These are phyloP conservation scores for Zele albiditarsus DNA, from an alignment of 2,888 invertebrate species.

Conservation along the genomic window DNA sequence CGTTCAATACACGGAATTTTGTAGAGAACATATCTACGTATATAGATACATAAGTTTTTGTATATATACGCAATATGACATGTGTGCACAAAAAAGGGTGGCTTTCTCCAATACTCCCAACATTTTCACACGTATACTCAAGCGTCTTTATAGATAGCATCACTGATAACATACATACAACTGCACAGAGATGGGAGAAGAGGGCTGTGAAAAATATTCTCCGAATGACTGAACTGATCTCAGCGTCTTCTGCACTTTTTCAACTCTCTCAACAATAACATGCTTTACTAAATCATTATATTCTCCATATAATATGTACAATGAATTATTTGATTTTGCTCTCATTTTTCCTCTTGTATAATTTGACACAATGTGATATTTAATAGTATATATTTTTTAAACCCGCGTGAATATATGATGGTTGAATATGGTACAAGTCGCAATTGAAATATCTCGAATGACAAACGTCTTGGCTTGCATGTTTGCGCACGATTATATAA, in stretches of 20 bases:
- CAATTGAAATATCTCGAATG: conserved; percentile 8
- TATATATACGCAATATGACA: background rate
- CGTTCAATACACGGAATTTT: conserved; percentile 14
- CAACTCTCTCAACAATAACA: background rate
- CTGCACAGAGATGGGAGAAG: background rate
- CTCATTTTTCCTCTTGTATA: background rate
- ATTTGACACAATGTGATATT: conserved; percentile 13
- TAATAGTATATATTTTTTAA: background rate
- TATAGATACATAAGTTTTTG: background rate
- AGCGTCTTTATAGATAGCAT: conserved; percentile 23
- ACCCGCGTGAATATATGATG: background rate
- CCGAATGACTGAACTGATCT: background rate
- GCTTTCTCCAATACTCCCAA: conserved; percentile 12
- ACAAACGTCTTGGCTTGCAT: conserved; percentile 33
- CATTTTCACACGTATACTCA: background rate
- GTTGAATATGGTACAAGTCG: background rate
- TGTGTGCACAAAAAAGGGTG: conserved; percentile 10
- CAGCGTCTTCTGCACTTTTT: background rate
- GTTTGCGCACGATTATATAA: conserved; percentile 24
- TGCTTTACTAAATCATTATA: background rate
- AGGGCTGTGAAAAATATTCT: background rate
- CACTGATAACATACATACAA: background rate
- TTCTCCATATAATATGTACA: background rate
- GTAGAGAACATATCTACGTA: conserved; percentile 11
- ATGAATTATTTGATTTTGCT: background rate